Percentiles rank a stretch among this genome's conserved stretches.
Conservation (phyloP, 2,113 vertebrate species). For the Microcebus murinus region DNA sequence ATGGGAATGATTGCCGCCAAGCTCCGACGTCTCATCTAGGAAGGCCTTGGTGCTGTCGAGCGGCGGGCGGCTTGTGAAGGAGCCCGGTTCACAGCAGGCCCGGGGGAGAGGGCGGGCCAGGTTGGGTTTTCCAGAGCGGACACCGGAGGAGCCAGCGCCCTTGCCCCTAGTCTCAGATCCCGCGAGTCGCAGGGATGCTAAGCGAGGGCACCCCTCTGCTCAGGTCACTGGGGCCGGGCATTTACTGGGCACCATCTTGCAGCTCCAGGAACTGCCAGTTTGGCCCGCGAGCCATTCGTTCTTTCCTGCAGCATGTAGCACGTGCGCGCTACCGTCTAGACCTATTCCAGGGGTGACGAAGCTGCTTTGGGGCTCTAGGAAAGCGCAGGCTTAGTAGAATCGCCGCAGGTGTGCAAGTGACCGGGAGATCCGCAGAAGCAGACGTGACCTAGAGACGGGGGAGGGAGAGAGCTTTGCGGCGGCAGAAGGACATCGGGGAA, state of each 20-base stretch:
- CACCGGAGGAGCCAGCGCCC: no score
- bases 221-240: background rate
- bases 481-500: background rate
- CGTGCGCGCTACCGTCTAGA: background rate
- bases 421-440: background rate
- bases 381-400: background rate
- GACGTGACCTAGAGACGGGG: background rate
- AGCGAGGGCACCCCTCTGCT: background rate
- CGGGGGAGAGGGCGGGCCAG: background rate
- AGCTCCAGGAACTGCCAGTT: background rate
- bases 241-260: no score
- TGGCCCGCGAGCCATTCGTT: background rate
- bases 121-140: background rate
- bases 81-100: background rate
- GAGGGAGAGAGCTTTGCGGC: background rate
- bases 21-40: no score
- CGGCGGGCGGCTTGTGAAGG: background rate
- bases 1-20: accelerated
- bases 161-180: accelerated
- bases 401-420: background rate
- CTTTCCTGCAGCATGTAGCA: accelerated
- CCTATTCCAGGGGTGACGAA: background rate
- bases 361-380: background rate
- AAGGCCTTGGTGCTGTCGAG: accelerated
- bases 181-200: accelerated